Evolutionary conservation across 2,113 vertebrate species (phyloP).

Genomic region (Galeopterus variegatus): DNA sequence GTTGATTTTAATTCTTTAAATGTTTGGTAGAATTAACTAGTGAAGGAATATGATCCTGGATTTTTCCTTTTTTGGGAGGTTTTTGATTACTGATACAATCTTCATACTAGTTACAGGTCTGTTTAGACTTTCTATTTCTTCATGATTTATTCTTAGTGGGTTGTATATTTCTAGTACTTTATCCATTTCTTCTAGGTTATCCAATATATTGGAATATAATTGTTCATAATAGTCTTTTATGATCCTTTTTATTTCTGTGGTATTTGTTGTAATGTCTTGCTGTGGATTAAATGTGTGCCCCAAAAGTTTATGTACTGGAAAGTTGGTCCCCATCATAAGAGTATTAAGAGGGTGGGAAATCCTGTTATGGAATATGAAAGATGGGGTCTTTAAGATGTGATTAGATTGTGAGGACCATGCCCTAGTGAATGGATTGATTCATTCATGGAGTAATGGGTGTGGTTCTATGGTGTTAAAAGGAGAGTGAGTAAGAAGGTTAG

Average conservation of each 20-base stretch:
- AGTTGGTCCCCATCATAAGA: no score
- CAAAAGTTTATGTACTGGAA: no score
- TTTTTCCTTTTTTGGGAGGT: not conserved
- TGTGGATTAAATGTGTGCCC: no score
- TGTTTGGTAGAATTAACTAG: not conserved
- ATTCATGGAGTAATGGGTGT: no score
- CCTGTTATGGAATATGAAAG: no score
- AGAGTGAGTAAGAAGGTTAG: no score
- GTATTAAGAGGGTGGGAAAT: no score
- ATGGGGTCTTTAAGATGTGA: no score
- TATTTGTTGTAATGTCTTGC: not conserved
- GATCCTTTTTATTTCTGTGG: not conserved
- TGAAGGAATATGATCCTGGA: not conserved
- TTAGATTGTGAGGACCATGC: no score
- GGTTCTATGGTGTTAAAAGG: no score
- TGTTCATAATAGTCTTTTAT: not conserved
- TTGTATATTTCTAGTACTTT: not conserved
- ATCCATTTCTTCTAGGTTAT: slow-evolving; percentile 19
- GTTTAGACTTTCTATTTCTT: not conserved
- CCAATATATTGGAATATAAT: not conserved
- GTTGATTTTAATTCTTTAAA: not conserved
- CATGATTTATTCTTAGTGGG: not conserved
- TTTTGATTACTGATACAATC: not conserved
- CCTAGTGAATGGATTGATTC: no score
- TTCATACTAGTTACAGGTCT: not conserved